A percentile compares a stretch with the other conserved stretches of the same genome.
Conservation (phyloP, 1,140 invertebrate species). For the Aphelenchoides besseyi region DNA sequence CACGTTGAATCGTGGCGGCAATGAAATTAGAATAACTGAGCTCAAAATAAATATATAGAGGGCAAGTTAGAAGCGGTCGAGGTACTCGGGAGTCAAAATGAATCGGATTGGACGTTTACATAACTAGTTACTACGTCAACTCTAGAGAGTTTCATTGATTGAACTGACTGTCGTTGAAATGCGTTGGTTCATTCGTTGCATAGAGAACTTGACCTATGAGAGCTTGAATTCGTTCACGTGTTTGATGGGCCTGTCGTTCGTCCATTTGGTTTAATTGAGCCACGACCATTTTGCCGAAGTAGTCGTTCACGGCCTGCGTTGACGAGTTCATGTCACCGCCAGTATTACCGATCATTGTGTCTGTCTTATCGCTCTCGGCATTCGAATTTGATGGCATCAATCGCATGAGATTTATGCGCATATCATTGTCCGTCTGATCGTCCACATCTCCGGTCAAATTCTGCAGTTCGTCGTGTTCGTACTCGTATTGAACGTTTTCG, state of each 20-base stretch:
- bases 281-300: background rate
- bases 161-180: slow-evolving; percentile 1
- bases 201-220: background rate
- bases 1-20: background rate
- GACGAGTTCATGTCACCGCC: background rate
- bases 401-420: background rate
- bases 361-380: background rate
- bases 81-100: background rate
- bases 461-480: background rate
- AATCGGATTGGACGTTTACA: background rate
- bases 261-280: slow-evolving; percentile 9
- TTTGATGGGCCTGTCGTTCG: background rate
- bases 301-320: slow-evolving; percentile 5
- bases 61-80: background rate
- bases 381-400: background rate
- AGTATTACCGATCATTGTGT: background rate
- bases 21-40: background rate
- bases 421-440: background rate
- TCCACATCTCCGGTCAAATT: background rate
- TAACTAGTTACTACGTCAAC: too few species aligned
- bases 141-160: background rate
- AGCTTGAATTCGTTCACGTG: background rate
- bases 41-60: background rate
- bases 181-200: background rate
- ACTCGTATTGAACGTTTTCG: background rate